These are phyloP conservation scores for Hesperia comma DNA, from an alignment of 2,888 invertebrate species.

Conservation along the genomic window DNA sequence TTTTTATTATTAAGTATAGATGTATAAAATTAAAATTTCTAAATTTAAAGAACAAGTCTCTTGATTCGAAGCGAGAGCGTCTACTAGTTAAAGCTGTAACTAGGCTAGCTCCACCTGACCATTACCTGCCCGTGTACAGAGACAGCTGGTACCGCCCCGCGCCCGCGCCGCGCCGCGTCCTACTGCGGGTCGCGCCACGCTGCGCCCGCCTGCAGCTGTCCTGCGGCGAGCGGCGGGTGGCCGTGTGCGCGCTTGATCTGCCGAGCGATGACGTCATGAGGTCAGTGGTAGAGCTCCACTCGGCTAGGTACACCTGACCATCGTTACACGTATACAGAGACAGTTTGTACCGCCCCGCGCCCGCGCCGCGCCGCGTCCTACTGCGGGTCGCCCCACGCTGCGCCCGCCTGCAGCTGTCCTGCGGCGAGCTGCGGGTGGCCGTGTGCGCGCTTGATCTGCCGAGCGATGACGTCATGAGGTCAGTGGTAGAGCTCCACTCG, in stretches of 20 bases:
- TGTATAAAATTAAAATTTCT: too few species aligned
- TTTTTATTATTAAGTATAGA: too few species aligned
- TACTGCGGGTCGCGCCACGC: conserved; percentile 48
- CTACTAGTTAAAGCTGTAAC: too few species aligned
- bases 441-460: conserved; percentile 61
- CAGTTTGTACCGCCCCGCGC: conserved; percentile 52
- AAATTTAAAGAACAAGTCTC: too few species aligned
- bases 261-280: conserved; percentile 53
- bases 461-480: conserved; percentile 53
- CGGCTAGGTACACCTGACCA: too few species aligned
- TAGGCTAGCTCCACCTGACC: too few species aligned
- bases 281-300: too few species aligned
- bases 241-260: conserved; percentile 59
- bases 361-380: conserved; percentile 47
- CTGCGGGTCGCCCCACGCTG: conserved; percentile 48
- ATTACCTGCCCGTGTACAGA: neutral
- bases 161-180: conserved; percentile 49
- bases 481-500: too few species aligned
- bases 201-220: conserved; percentile 47
- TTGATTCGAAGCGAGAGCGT: too few species aligned
- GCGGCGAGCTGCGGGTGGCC: conserved; percentile 50
- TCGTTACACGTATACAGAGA: too few species aligned
- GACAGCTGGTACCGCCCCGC: conserved; percentile 54
- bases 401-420: conserved; percentile 47
- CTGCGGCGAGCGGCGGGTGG: conserved; percentile 48